phyloP scores from a whole-genome alignment of 2,113 vertebrate genomes.

The Eulacestoma nigropectus region DNA sequence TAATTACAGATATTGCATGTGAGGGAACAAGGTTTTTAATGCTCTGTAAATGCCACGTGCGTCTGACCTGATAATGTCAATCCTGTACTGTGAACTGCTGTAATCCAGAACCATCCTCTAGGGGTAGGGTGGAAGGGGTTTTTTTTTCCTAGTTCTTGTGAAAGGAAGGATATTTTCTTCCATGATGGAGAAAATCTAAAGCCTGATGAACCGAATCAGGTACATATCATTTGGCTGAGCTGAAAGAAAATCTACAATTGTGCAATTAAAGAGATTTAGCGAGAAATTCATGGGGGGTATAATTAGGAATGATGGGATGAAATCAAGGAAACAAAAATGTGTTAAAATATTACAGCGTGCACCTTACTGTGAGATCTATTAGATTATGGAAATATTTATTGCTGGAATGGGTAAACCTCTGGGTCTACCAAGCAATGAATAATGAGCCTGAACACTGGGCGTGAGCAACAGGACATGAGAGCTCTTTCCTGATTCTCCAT shows the following conservation, averaged over 20 bases:
- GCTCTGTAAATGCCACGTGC: background rate
- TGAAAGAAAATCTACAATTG: slow-evolving; percentile 34
- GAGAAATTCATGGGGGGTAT: background rate
- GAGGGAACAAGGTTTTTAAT: background rate
- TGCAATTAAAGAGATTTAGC: slow-evolving; percentile 25
- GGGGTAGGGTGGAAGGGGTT: rapidly evolving
- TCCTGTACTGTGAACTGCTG: background rate
- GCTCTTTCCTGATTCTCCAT: background rate
- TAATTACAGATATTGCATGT: background rate
- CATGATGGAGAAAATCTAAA: background rate
- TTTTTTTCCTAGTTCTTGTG: background rate
- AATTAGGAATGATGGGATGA: slow-evolving; percentile 42
- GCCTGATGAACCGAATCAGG: background rate
- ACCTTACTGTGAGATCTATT: slow-evolving; percentile 15
- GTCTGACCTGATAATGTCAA: background rate
- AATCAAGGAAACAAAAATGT: slow-evolving; percentile 34
- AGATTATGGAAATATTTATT: slow-evolving; percentile 36
- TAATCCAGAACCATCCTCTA: background rate
- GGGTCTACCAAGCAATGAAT: background rate
- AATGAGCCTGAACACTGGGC: background rate
- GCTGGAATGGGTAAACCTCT: background rate
- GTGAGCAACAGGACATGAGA: background rate
- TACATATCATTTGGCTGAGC: background rate
- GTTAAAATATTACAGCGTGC: background rate
- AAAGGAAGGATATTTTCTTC: background rate